Percentiles rank a stretch among this genome's conserved stretches.
Conservation (phyloP, 2,888 invertebrate species). For the Syrista parreyssii region DNA sequence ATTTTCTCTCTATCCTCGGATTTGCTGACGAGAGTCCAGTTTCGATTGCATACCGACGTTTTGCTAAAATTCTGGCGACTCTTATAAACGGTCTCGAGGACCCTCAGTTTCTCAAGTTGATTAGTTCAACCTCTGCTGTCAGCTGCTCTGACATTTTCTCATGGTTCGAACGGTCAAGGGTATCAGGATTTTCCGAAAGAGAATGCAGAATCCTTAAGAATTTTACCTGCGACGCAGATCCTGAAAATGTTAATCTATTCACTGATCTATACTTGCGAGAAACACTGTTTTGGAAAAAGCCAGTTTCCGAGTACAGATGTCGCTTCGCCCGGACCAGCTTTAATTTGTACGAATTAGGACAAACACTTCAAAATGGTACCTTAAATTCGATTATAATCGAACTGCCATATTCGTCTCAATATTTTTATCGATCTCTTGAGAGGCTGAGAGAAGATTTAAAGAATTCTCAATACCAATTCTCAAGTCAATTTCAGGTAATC, state of each 20-base stretch:
- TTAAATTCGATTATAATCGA: neutral
- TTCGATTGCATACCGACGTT: conserved; percentile 42
- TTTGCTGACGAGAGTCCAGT: conserved; percentile 44
- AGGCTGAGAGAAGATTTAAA: neutral
- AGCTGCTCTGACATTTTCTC: conserved; percentile 45
- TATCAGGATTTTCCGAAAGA: conserved; percentile 37
- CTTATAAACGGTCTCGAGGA: conserved; percentile 50
- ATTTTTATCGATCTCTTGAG: neutral
- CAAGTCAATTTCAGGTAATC: neutral
- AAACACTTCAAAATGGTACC: neutral
- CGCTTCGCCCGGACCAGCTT: conserved; percentile 30
- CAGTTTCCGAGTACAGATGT: conserved; percentile 42
- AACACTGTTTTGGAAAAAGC: conserved; percentile 35
- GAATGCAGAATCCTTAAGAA: conserved; percentile 49
- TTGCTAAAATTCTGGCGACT: conserved; percentile 48
- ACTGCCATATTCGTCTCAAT: neutral
- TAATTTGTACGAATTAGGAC: conserved; percentile 40
- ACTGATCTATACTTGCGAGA: conserved; percentile 43
- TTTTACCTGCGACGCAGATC: conserved; percentile 47
- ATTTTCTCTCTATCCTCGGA: conserved; percentile 48
- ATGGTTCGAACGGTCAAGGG: conserved; percentile 41
- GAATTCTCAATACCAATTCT: neutral
- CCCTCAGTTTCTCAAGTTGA: conserved; percentile 26
- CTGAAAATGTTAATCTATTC: conserved; percentile 50
- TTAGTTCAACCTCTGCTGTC: conserved; percentile 17